Evolutionary conservation across 1,140 invertebrate genomes (phyloP), one percentile per base, ranked within the genome.

Genomic region (Babylonia areolata): DNA sequence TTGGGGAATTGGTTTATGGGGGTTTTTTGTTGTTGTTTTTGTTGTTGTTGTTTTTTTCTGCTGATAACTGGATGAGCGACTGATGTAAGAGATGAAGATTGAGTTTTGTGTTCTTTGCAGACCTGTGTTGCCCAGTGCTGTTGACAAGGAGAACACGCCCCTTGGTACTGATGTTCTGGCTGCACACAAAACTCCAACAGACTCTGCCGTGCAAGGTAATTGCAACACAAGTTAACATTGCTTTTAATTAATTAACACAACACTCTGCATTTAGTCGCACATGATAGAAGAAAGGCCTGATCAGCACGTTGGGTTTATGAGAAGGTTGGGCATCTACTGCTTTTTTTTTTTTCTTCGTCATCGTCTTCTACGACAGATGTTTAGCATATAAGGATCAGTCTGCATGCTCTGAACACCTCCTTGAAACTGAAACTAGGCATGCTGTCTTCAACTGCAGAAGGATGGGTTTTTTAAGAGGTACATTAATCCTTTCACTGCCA

Each of bases 141-240:
- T n/a, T n/a, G 78, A 80, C 33, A 80, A 80, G 78, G 78, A 80
- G 78, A 80, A 80, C 20, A 51, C 46, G 54, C 78, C 40, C 42
- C 31, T 80, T 40, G 46, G 40, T 3, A 31, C 78, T 54, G 46
- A 80, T 54, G 78, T 58, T 54, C 42, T 80, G 3, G n/a, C 11
- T 80, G 40, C 78, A 58, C 33, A 40, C 75, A 77, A 77, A 23
- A 20, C 37, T 77, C 15, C 75, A 77, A 31, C 75, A 77, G 35
- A 28, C 9, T 12, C 31, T 35, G 20, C 31, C 20, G 12, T 35
- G 20, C 35, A 9, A 33, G 35, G 31, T 35, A 73, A 37, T n/a
- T n/a, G n/a, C n/a, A n/a, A n/a, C n/a, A n/a, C n/a, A n/a, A n/a
- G n/a, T n/a, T n/a, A n/a, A n/a, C n/a, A n/a, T n/a, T n/a, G n/a